Evolutionary conservation across 2,797 vertebrate genomes (phyloP), one percentile per base, ranked within the genome.

Genomic region (Aeoliscus strigatus): DNA sequence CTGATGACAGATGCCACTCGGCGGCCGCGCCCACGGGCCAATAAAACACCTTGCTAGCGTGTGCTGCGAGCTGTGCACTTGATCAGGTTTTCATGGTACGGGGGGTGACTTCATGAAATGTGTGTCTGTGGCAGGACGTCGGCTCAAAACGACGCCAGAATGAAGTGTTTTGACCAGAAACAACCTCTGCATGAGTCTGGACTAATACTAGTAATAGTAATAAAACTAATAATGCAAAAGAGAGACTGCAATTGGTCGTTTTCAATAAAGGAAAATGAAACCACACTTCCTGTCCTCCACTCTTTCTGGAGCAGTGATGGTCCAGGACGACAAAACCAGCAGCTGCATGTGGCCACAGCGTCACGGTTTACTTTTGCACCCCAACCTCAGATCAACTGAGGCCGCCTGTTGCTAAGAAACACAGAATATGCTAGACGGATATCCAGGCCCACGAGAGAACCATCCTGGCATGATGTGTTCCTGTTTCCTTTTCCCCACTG

Each of bases 1-100:
- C 60, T 52, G 80, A 80, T 86, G 86, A 88, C 79, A 85, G 83
- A 82, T 77, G 70, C 75, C 81, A 81, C 77, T 86, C 77, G 41
- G 38, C 75, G 41, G 59, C 64, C 49, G 14, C 44, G 28, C 51
- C 66, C 59, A 34, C 44, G 31, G 40, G 35, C 68, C 70, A 62
- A 62, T 79, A 60, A 78, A 81, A 68, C 67, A 60, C 51, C 63
- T 74, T 41, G 7, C 37, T 46, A 13, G 39, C n/a, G 25, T 27
- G 45, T 65, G 56, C 58, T 21, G 26, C 37, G 13, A 45, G 21
- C 57, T 18, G 5, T 2, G 43, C 33, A 21, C 47, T 37, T 49
- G 36, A 51, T 63, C 48, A 61, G 66, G 56, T 55, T 74, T 70
- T 73, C 39, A 42, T 38, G 51, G 49, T 46, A 56, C 21, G 41